A percentile compares a stretch with the other conserved stretches of the same genome.
Evolutionary conservation across 2,888 invertebrate species (phyloP).

Genomic region (Lissonota sp.): DNA sequence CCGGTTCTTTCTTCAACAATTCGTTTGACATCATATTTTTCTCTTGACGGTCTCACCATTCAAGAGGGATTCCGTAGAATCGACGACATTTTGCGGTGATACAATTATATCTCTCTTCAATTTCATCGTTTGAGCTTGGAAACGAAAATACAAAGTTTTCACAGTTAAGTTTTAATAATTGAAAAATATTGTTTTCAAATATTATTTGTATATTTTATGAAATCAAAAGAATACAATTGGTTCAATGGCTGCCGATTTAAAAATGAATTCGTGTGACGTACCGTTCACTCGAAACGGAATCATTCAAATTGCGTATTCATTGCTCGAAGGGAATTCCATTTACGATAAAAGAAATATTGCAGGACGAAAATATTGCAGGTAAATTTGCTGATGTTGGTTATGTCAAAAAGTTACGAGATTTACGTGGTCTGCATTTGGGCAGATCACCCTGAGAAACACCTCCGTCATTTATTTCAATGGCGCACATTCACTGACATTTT

Average conservation of each 20-base stretch:
- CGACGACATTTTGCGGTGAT: constrained; percentile 29
- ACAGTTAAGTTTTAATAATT: not conserved
- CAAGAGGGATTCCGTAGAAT: constrained; percentile 9
- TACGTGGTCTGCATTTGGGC: constrained; percentile 35
- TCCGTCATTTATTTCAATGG: constrained; percentile 49
- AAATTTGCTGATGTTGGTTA: constrained; percentile 46
- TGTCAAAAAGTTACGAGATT: constrained; percentile 33
- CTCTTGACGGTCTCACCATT: not conserved
- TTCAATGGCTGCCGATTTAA: not conserved
- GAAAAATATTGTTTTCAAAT: not conserved
- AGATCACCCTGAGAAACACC: constrained; percentile 42
- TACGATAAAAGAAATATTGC: not conserved
- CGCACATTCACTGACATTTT: constrained; percentile 17
- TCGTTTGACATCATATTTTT: constrained; percentile 48
- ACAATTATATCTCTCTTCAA: constrained; percentile 9
- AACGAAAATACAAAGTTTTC: not conserved
- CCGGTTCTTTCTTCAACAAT: constrained; percentile 9
- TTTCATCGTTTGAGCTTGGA: constrained; percentile 3
- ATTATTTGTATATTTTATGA: not conserved
- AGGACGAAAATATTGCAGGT: constrained; percentile 31
- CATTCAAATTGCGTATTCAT: not conserved
- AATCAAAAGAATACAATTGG: not conserved
- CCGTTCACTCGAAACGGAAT: not conserved
- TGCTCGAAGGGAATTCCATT: constrained; percentile 9
- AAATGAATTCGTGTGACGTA: not conserved